phyloP scores from a whole-genome alignment of 2,797 vertebrate species.

The Argya squamiceps region DNA sequence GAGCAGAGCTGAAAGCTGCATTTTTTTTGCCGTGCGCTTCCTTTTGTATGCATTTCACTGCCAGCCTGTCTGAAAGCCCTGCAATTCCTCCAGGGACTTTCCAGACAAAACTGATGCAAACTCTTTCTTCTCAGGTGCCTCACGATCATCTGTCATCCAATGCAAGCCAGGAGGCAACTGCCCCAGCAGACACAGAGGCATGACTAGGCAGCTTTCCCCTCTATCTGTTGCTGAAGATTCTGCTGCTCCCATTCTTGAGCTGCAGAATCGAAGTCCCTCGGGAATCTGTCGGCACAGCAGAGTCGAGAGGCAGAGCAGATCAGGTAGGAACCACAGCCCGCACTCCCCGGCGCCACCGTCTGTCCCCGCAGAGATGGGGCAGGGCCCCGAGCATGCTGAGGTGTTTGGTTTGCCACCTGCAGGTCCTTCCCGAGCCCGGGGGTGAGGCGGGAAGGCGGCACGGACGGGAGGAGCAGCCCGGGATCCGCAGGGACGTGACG shows the following conservation, averaged over 20 bases:
- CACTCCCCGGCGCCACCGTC: neutral
- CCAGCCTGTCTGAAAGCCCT: slow-evolving; percentile 15
- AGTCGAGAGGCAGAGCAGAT: slow-evolving; percentile 78
- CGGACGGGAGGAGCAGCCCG: neutral
- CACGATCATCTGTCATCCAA: slow-evolving; percentile 78
- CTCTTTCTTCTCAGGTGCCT: slow-evolving; percentile 80
- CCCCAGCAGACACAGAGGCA: slow-evolving; percentile 77
- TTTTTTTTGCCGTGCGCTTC: neutral
- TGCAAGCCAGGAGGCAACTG: slow-evolving; percentile 82
- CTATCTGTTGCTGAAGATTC: slow-evolving; percentile 80
- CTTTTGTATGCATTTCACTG: slow-evolving; percentile 8
- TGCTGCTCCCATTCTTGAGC: slow-evolving; percentile 82
- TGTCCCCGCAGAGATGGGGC: neutral
- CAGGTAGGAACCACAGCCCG: slow-evolving; percentile 72
- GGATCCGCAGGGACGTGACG: neutral
- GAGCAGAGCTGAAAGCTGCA: slow-evolving; percentile 10
- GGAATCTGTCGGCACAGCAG: slow-evolving; percentile 78
- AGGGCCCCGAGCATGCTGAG: neutral
- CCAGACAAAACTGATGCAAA: slow-evolving; percentile 65
- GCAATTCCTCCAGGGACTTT: slow-evolving; percentile 31
- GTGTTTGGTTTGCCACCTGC: accelerated
- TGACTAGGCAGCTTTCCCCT: slow-evolving; percentile 79
- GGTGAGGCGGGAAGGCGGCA: neutral
- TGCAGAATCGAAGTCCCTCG: slow-evolving; percentile 80
- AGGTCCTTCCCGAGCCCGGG: neutral